Evolutionary conservation across 2,888 invertebrate species (phyloP).

Genomic region (Philaethria dido): DNA sequence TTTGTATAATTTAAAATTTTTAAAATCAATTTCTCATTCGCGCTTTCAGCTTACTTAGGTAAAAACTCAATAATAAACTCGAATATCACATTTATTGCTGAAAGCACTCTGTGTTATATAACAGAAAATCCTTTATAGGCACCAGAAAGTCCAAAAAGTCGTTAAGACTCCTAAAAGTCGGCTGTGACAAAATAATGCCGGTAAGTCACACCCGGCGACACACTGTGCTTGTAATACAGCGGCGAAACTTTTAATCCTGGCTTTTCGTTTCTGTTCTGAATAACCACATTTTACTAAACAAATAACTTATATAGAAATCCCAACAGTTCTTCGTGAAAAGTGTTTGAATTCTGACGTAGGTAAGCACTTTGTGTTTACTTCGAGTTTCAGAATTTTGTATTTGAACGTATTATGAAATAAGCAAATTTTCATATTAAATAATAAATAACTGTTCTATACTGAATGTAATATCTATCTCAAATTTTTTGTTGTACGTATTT

Average conservation of each 20-base stretch:
- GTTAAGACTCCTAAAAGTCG: conserved; percentile 31
- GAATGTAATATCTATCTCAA: no score
- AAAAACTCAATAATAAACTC: neutral
- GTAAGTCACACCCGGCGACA: conserved; percentile 29
- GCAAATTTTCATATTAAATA: no score
- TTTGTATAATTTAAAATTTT: no score
- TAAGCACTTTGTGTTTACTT: no score
- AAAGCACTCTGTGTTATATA: conserved; percentile 21
- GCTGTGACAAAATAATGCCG: conserved; percentile 29
- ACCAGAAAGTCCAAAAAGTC: conserved; percentile 27
- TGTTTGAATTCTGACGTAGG: neutral
- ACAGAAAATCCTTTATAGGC: conserved; percentile 25
- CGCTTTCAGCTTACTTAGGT: neutral
- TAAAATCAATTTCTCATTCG: neutral
- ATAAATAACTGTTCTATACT: no score
- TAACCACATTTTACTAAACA: neutral
- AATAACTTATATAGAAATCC: conserved; percentile 2
- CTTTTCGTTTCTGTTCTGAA: conserved; percentile 27
- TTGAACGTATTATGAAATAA: no score
- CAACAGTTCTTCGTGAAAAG: neutral
- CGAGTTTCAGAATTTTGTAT: no score
- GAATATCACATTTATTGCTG: conserved; percentile 16
- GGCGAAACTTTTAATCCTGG: conserved; percentile 16
- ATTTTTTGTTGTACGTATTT: no score
- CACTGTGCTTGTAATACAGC: conserved; percentile 22